Base-by-base conservation (phyloP, 2,797 vertebrate species). In the Bucorvus abyssinicus region DNA sequence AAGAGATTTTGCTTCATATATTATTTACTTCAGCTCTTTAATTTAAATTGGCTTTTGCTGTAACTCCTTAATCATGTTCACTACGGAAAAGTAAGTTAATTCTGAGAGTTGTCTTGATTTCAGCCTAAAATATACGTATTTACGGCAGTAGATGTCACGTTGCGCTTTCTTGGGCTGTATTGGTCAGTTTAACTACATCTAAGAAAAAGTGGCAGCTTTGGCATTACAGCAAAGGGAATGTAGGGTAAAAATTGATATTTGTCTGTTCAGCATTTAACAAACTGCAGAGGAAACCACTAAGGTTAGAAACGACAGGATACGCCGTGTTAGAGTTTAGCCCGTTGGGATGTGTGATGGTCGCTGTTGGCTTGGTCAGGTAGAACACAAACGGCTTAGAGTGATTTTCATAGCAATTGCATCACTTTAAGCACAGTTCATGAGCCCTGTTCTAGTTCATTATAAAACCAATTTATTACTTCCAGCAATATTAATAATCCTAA, bases 361-460 rank as follows among this genome's bases (percentile, higher is more conserved):
- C 73, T 87, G 18, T 56, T 90, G 53, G 45, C 56, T 73, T 55
- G 34, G 36, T n/a, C 61, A 78, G 56, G 53, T 50, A 22, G 32
- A 76, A 29, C 17, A 40, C 7, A 13, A 27, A 15, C 4, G n/a
- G 57, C 32, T 50, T 56, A 14, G n/a, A 89, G 86, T 70, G 96
- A 92, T 96, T 94, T 97, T 93, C 61, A 78, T 90, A 95, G 93
- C 40, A 93, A 32, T 82, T 90, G 84, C 70, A 85, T 97, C 90
- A 82, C 96, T 96, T 97, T 87, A 97, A 97, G 94, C 96, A 97
- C 93, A 96, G 94, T 96, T 97, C 95, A 90, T 95, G 92, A 97
- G 93, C 90, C 77, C 68, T 89, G 92, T 74, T 94, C 86, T 74
- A 89, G 52, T 95, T 95, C 64, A 93, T 96, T 97, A 95, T 90